Base-by-base conservation (phyloP, 2,888 invertebrate species). In the Hedychridium roseum region DNA sequence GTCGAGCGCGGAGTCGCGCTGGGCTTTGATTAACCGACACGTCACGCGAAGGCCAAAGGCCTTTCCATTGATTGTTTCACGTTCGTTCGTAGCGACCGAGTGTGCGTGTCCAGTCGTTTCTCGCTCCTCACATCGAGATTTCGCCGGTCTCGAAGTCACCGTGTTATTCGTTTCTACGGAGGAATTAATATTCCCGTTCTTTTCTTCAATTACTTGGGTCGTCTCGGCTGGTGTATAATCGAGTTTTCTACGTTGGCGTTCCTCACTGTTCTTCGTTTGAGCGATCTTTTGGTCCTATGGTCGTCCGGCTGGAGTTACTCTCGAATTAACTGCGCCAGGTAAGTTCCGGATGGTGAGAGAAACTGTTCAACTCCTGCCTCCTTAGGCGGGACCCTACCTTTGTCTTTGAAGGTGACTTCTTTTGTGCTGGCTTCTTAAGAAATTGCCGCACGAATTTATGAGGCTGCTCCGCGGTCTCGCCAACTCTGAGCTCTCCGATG, bases 11-110 rank as follows among this genome's bases (percentile, higher is more conserved):
- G 27, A 26, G 26, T 35, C 12, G 35, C 9, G 21, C 32, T 40
- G 31, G 50, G 55, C 60, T 66, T 66, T 68, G 68, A 68, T 63
- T 68, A 68, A 61, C 65, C 41, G 51, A 55, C n/a, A n/a, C 58
- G 54, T 57, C 56, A 45, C 44, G 43, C n/a, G n/a, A n/a, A 39
- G 32, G 51, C 54, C n/a, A 55, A 57, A 60, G 56, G 48, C 51
- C 49, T 51, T 31, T 27, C 32, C 35, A 30, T 28, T 59, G 61
- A 63, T 63, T 67, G 64, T 64, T 60, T 48, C 41, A 51, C 38
- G 31, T 34, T 39, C 47, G 43, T 43, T 47, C 38, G 41, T 40
- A n/a, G n/a, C n/a, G n/a, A n/a, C n/a, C n/a, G n/a, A n/a, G n/a
- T n/a, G n/a, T n/a, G n/a, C n/a, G n/a, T n/a, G n/a, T n/a, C n/a